Percentiles rank a stretch among this genome's conserved stretches.
Conservation (phyloP, 2,888 invertebrate genomes). For the Branchellion lobata region DNA sequence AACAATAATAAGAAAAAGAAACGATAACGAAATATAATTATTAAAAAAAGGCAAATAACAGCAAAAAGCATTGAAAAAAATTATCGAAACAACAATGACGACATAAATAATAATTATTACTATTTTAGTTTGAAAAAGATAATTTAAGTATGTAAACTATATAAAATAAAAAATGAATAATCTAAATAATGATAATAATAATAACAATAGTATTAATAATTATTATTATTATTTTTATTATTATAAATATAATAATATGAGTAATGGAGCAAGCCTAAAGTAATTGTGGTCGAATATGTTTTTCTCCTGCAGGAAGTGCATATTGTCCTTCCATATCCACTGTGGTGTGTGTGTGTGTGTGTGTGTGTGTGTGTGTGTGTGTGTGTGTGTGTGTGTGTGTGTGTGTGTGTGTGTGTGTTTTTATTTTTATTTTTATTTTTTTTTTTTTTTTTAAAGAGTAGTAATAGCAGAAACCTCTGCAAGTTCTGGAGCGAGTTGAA, state of each 20-base stretch:
- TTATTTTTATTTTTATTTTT: too few relatives aligned
- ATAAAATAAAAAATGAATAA: too few relatives aligned
- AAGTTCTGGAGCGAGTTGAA: conserved; percentile 75
- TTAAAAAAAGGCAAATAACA: neutral
- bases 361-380: neutral
- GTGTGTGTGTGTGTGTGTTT: neutral
- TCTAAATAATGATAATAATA: too few relatives aligned
- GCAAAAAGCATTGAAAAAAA: neutral
- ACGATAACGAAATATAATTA: too few relatives aligned
- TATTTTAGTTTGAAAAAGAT: too few relatives aligned
- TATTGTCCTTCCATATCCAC: conserved; percentile 97
- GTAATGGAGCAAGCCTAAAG: conserved; percentile 77
- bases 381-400: neutral
- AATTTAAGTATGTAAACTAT: too few relatives aligned
- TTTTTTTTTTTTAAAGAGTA: neutral
- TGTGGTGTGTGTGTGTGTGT: conserved; percentile 50
- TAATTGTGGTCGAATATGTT: conserved; percentile 94
- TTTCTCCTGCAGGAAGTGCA: conserved; percentile 89
- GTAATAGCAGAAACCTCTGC: conserved; percentile 72
- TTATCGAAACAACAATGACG: neutral
- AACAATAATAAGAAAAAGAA: conserved; percentile 3
- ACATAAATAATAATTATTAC: neutral
- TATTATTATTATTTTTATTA: too few relatives aligned
- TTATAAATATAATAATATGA: too few relatives aligned
- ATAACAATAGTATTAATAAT: too few relatives aligned